Evolutionary conservation across 2,113 vertebrate genomes (phyloP).

Genomic region (Reinhardtius hippoglossoides): DNA sequence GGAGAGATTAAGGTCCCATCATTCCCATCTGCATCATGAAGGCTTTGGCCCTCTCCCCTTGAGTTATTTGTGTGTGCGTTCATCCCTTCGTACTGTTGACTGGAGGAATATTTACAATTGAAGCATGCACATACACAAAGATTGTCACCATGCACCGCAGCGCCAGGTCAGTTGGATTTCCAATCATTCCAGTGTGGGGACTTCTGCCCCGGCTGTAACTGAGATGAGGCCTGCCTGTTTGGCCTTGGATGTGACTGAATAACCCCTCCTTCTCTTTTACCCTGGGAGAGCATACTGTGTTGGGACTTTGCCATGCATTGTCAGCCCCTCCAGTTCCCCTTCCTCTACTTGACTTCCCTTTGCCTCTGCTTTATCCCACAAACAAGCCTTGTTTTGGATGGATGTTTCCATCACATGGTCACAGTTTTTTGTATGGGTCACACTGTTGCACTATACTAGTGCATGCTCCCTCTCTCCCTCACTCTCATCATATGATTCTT

Average conservation of each 20-base stretch:
- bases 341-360: constrained; percentile 72
- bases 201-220: constrained; percentile 44
- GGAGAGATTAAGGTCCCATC: constrained; percentile 76
- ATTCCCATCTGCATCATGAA: constrained; percentile 58
- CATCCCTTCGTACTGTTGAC: constrained; percentile 1
- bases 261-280: constrained; percentile 4
- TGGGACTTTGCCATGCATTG: constrained; percentile 75
- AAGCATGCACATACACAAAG: constrained; percentile 6
- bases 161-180: constrained; percentile 36
- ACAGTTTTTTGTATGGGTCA: constrained; percentile 30
- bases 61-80: constrained; percentile 40
- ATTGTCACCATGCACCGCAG: neutral
- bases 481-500: constrained; percentile 56
- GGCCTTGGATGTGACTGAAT: constrained; percentile 58
- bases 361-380: constrained; percentile 63
- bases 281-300: constrained; percentile 46
- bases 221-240: constrained; percentile 68
- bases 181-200: constrained; percentile 74
- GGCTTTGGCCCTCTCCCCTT: constrained; percentile 45
- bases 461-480: neutral
- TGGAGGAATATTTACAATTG: neutral
- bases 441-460: neutral
- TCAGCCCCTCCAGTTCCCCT: constrained; percentile 55
- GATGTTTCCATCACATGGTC: constrained; percentile 44
- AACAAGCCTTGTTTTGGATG: constrained; percentile 54